Percentiles rank a stretch among this genome's conserved stretches.
phyloP scores from a whole-genome alignment of 2,113 vertebrate species.

The Chionomys nivalis region DNA sequence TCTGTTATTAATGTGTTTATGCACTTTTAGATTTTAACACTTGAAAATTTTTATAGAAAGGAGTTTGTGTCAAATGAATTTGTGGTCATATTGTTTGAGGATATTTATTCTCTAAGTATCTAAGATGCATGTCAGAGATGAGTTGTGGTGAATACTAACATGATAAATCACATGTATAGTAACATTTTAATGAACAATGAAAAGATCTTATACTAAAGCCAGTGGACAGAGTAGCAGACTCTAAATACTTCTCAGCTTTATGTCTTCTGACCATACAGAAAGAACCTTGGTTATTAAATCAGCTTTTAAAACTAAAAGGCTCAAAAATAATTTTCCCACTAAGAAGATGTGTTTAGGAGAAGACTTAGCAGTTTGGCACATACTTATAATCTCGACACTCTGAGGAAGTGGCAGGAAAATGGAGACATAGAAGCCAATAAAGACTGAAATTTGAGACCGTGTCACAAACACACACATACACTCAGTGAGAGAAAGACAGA shows the following conservation, averaged over 20 bases:
- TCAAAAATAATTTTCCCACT: not conserved
- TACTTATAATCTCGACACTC: not conserved
- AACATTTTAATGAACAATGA: not conserved
- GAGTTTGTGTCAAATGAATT: not conserved
- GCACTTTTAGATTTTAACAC: not conserved
- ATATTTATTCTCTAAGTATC: not conserved
- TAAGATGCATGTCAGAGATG: not conserved
- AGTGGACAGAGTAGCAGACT: not conserved
- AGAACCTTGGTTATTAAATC: not conserved
- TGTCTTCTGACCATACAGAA: not conserved
- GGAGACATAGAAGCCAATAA: not conserved
- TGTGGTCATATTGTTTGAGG: not conserved
- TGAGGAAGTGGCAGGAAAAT: not conserved
- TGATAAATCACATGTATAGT: not conserved
- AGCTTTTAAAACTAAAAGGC: not conserved
- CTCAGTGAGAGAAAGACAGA: not conserved
- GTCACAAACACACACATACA: not conserved
- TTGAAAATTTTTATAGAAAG: not conserved
- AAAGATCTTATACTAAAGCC: not conserved
- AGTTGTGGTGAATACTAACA: not conserved
- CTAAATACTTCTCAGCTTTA: not conserved
- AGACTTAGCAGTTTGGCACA: not conserved
- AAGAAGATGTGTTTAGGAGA: not conserved
- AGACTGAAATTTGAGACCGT: not conserved
- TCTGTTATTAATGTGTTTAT: not conserved